These are phyloP conservation scores for Manis crassicaudata DNA, from an alignment of 2,797 vertebrate genomes.

Conservation along the genomic window DNA sequence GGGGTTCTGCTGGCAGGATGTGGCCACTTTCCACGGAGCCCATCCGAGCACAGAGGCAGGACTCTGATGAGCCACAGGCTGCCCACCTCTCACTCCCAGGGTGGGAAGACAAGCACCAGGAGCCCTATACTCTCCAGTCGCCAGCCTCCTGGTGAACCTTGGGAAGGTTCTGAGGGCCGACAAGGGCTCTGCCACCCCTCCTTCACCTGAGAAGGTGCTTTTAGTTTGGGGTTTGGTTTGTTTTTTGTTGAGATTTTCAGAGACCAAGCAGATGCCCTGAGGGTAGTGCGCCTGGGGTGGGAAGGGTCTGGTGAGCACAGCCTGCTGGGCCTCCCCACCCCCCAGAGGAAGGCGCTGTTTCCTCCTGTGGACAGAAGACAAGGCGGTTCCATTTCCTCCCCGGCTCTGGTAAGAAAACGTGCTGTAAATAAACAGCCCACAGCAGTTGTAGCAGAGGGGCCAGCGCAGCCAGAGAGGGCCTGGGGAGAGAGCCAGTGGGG, in stretches of 20 bases:
- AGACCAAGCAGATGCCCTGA: not conserved
- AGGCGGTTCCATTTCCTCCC: not conserved
- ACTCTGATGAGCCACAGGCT: too few relatives aligned
- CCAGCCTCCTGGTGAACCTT: not conserved
- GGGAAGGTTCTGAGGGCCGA: not conserved
- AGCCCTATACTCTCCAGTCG: not conserved
- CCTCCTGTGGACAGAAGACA: not conserved
- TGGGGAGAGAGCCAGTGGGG: not conserved
- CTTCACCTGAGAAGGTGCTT: not conserved
- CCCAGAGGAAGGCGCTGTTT: not conserved
- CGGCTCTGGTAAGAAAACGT: not conserved
- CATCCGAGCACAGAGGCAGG: too few relatives aligned
- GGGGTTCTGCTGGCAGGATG: too few relatives aligned
- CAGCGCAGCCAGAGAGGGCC: not conserved
- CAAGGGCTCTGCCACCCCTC: not conserved
- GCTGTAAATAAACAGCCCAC: not conserved
- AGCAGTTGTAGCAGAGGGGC: not conserved
- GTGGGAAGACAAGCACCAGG: too few relatives aligned
- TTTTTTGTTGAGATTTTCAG: not conserved
- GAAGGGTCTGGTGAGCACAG: not conserved
- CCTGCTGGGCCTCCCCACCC: not conserved
- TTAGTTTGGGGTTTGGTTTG: rapidly evolving
- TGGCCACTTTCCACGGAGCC: too few relatives aligned
- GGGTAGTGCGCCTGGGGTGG: not conserved
- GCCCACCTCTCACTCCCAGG: too few relatives aligned